Conservation (phyloP, 1,140 invertebrate species). For the Lucilia cuprina region DNA sequence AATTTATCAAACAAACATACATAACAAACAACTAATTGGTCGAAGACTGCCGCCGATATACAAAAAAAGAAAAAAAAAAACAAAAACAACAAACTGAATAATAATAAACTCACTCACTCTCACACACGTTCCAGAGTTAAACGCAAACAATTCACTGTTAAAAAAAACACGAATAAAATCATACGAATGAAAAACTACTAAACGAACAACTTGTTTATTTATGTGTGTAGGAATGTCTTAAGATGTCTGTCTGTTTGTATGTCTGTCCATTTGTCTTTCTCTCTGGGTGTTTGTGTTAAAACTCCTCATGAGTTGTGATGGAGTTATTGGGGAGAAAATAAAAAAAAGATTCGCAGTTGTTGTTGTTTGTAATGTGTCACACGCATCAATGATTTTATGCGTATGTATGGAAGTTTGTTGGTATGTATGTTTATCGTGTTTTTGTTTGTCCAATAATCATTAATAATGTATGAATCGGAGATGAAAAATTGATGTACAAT, state of each 20-base stretch:
- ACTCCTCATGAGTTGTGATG: background rate
- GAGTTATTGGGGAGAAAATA: background rate
- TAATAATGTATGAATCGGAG: slow-evolving; percentile 7
- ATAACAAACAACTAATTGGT: slow-evolving; percentile 28
- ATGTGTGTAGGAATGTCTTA: background rate
- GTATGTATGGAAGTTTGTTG: background rate
- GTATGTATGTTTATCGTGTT: too few relatives aligned
- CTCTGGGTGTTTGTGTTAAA: background rate
- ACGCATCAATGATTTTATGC: slow-evolving; percentile 30
- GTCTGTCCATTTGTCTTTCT: background rate
- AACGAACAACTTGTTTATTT: background rate
- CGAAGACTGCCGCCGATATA: background rate
- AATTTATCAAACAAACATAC: slow-evolving; percentile 25
- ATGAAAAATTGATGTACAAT: background rate
- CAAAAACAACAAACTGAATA: background rate
- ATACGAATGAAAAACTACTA: slow-evolving; percentile 12
- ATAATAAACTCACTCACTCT: background rate
- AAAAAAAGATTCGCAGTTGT: background rate
- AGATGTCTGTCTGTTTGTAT: background rate
- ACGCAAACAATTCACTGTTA: background rate
- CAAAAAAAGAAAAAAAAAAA: background rate
- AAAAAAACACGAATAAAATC: background rate
- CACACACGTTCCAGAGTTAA: background rate
- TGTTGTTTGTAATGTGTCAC: slow-evolving; percentile 16
- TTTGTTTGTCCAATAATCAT: slow-evolving; percentile 9